Conservation (phyloP, 2,797 vertebrate species). For the Natrix natrix region DNA sequence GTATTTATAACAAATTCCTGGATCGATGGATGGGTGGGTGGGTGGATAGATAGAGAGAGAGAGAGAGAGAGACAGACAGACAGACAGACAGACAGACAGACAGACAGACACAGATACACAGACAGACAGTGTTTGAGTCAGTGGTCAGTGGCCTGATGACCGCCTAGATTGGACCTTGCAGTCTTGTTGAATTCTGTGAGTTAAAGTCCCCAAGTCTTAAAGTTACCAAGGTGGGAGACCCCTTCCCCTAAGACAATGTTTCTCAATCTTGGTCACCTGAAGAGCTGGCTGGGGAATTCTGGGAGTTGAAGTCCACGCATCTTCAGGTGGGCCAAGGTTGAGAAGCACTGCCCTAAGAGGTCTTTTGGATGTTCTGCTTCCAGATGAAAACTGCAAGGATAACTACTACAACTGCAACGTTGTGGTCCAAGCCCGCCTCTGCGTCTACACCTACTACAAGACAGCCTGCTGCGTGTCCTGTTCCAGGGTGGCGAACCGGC, state of each 20-base stretch:
- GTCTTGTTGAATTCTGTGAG: not conserved
- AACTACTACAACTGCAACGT: slow-evolving; percentile 96
- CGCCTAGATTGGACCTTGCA: not conserved
- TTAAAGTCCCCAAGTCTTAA: too few relatives aligned
- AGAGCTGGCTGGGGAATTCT: too few relatives aligned
- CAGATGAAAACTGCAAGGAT: slow-evolving; percentile 93
- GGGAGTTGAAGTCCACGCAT: too few relatives aligned
- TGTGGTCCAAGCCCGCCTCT: slow-evolving; percentile 95
- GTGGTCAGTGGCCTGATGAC: not conserved
- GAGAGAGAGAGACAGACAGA: too few relatives aligned
- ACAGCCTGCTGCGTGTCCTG: slow-evolving; percentile 91
- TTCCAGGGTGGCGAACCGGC: slow-evolving; percentile 77
- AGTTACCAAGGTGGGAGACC: too few relatives aligned
- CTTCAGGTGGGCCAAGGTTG: not conserved
- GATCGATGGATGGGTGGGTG: too few relatives aligned
- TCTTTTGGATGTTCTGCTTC: not conserved
- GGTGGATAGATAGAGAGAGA: too few relatives aligned
- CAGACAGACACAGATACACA: too few relatives aligned
- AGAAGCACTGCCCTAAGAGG: not conserved
- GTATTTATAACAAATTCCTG: too few relatives aligned
- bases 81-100: too few relatives aligned
- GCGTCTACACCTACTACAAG: slow-evolving; percentile 95
- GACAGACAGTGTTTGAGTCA: not conserved
- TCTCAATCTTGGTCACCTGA: too few relatives aligned
- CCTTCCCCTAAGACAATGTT: too few relatives aligned